Evolutionary conservation across 2,113 vertebrate species (phyloP), one percentile per base, ranked within the genome.

Genomic region (Hystrix cristata): DNA sequence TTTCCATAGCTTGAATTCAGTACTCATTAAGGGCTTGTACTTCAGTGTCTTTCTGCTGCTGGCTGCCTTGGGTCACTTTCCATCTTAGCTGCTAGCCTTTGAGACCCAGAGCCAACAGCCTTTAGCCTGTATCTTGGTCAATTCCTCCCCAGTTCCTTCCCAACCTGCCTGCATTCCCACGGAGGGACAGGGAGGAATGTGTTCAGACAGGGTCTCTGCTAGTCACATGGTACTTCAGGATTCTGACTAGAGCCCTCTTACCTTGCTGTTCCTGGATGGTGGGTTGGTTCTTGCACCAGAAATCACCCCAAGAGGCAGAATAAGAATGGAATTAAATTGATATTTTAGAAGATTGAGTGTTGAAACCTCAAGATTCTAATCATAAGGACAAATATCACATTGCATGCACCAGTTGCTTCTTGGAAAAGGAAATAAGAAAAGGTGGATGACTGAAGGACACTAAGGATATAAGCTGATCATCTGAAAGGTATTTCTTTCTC

Each of bases 351-450:
- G 72, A 89, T 2, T 86, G 65, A 76, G 46, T 53, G 92, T 85
- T 83, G 48, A 92, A 96, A 34, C 16, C n/a, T 89, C 55, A 65
- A 67, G 31, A 74, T 82, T 92, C 60, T 76, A 95, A 62, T 81
- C 72, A 51, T 25, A 74, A 90, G 55, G 16, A 59, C n/a, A 59
- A 82, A 83, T 89, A 62, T 67, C 94, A 72, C 11, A 59, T 27
- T 18, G 31, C 3, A 13, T 87, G 9, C 8, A 55, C 55, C 16
- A 53, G 14, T 90, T 95, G 31, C 62, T 94, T 86, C 27, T 9
- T 71, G 43, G 43, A 90, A 92, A 95, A 86, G 57, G 31, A 67
- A 57, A 60, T 31, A 72, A 53, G 59, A 51, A 95, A 81, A 92
- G 82, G 53, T 34, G 27, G 62, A 65, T 92, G 62, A 82, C 7